These are phyloP conservation scores for Otolemur garnettii DNA, from an alignment of 2,113 vertebrate genomes.

Conservation along the genomic window DNA sequence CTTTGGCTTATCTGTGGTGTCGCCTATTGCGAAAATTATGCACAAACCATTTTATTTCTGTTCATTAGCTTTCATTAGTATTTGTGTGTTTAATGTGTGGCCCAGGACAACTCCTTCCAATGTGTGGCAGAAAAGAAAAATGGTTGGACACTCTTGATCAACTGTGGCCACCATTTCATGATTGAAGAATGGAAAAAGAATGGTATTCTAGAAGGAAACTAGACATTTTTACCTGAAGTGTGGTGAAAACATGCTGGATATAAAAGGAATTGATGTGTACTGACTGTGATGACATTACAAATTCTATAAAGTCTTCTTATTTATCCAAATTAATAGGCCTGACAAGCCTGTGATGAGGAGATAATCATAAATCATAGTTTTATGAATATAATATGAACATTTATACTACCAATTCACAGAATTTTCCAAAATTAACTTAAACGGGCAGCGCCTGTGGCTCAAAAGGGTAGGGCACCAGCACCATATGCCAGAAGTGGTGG, in stretches of 20 bases:
- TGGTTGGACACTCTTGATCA: too few relatives aligned
- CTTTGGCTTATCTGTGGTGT: too few relatives aligned
- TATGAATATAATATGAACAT: slow-evolving; percentile 13
- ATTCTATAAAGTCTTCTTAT: background rate
- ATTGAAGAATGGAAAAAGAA: background rate
- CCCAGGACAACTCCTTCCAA: too few relatives aligned
- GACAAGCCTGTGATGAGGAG: background rate
- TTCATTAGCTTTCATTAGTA: too few relatives aligned
- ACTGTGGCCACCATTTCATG: background rate
- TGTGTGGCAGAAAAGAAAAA: too few relatives aligned
- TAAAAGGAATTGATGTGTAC: background rate
- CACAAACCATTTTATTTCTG: too few relatives aligned
- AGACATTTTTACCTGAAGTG: background rate
- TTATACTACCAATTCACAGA: background rate
- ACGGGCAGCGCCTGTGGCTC: background rate
- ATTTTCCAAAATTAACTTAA: slow-evolving; percentile 62
- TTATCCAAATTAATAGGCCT: slow-evolving; percentile 3
- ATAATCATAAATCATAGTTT: slow-evolving; percentile 18
- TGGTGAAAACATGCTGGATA: background rate
- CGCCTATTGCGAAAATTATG: too few relatives aligned
- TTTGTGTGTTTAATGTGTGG: too few relatives aligned
- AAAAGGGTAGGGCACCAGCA: too few relatives aligned
- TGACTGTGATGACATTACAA: background rate
- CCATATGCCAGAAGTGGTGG: too few relatives aligned
- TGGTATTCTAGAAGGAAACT: background rate